Percentiles rank a stretch among this genome's conserved stretches.
phyloP scores from a whole-genome alignment of 1,140 invertebrate genomes.

The Ips typographus region DNA sequence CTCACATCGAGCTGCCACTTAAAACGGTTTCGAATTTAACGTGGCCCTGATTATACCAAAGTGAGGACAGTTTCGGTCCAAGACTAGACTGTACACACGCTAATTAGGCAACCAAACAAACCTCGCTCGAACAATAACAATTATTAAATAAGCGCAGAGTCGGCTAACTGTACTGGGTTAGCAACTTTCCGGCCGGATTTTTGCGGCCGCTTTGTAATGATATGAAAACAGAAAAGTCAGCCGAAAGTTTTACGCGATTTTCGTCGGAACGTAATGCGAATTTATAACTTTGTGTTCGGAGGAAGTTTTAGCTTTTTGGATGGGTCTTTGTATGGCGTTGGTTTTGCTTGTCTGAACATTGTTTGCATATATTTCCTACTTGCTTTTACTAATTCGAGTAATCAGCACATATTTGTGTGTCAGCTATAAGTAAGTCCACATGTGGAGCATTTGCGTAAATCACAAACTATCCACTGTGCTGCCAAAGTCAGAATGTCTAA shows the following conservation, averaged over 20 bases:
- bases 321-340: background rate
- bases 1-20: background rate
- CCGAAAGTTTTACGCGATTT: background rate
- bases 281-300: constrained; percentile 3
- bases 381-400: too few relatives aligned
- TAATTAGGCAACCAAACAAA: constrained; percentile 6
- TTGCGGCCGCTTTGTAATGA: background rate
- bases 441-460: too few relatives aligned
- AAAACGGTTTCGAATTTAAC: background rate
- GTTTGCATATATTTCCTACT: too few relatives aligned
- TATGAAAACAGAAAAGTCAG: constrained; percentile 5
- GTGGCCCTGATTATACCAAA: background rate
- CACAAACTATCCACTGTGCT: too few relatives aligned
- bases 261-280: background rate
- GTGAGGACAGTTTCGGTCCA: background rate
- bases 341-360: too few relatives aligned
- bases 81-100: background rate
- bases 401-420: too few relatives aligned
- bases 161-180: background rate
- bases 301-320: background rate
- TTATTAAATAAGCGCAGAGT: constrained; percentile 2
- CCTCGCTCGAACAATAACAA: background rate
- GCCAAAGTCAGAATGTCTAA: too few relatives aligned
- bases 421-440: too few relatives aligned
- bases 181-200: background rate